Evolutionary conservation across 1,140 invertebrate genomes (phyloP).

Genomic region (Hyposmocoma kahamanoa): DNA sequence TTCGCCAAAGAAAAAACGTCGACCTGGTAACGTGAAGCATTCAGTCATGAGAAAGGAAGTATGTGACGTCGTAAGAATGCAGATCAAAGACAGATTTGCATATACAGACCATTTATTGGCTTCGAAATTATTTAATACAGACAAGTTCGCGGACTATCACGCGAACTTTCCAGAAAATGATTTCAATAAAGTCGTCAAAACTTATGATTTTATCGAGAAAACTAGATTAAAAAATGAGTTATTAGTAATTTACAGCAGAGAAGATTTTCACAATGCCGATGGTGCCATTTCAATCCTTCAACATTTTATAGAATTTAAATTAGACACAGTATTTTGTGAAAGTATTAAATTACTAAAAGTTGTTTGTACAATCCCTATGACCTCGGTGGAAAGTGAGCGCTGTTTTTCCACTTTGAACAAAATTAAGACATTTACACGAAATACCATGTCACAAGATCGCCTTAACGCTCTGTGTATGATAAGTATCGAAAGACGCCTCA

Average conservation of each 20-base stretch:
- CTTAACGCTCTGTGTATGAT: too few relatives aligned
- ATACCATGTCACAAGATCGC: too few relatives aligned
- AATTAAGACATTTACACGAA: too few relatives aligned
- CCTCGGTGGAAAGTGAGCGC: too few relatives aligned
- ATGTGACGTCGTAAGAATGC: constrained; percentile 9
- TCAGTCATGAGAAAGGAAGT: constrained; percentile 10
- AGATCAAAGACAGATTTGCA: constrained; percentile 9
- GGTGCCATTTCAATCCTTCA: constrained; percentile 11
- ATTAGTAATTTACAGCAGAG: constrained; percentile 9
- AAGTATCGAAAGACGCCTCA: too few relatives aligned
- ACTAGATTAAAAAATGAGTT: constrained; percentile 11
- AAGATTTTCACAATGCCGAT: constrained; percentile 13
- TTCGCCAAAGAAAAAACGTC: constrained; percentile 9
- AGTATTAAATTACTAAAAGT: too few relatives aligned
- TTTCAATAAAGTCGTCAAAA: constrained; percentile 8
- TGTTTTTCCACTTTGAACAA: too few relatives aligned
- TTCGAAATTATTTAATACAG: constrained; percentile 11
- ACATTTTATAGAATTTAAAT: constrained; percentile 6
- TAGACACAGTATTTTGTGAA: too few relatives aligned
- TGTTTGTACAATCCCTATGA: too few relatives aligned
- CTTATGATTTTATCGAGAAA: constrained; percentile 12
- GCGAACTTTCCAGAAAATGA: constrained; percentile 9
- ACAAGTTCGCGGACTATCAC: constrained; percentile 6
- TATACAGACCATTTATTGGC: constrained; percentile 1
- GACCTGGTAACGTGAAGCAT: constrained; percentile 1